These are phyloP conservation scores for Actinemys pallida DNA, from an alignment of 2,113 vertebrate species.

Conservation along the genomic window DNA sequence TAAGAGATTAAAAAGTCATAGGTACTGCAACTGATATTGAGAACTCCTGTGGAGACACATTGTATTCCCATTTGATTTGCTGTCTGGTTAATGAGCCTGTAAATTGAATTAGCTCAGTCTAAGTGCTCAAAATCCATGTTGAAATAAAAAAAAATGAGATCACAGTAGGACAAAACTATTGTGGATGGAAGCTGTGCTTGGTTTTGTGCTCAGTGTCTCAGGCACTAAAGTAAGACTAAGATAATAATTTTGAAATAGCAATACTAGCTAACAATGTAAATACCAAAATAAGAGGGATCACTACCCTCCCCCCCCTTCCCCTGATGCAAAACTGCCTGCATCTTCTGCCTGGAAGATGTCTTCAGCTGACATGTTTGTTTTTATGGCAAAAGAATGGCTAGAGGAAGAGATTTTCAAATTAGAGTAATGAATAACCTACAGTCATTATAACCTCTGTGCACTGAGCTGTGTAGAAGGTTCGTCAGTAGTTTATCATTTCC, in stretches of 20 bases:
- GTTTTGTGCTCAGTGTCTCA: neutral
- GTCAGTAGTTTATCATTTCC: neutral
- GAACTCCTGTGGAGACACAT: neutral
- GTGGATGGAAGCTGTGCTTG: neutral
- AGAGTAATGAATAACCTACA: neutral
- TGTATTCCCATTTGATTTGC: conserved; percentile 48
- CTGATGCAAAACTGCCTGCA: neutral
- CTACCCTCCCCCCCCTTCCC: neutral
- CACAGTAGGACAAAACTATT: neutral
- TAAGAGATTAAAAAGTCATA: neutral
- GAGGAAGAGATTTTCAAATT: conserved; percentile 11
- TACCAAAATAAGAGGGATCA: neutral
- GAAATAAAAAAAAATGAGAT: conserved; percentile 38
- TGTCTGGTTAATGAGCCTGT: conserved; percentile 73
- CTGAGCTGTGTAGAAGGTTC: neutral
- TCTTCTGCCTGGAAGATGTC: neutral
- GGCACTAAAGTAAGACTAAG: conserved; percentile 19
- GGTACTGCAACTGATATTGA: neutral
- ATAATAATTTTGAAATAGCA: neutral
- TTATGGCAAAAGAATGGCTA: neutral
- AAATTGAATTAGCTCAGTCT: conserved; percentile 74
- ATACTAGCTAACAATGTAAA: neutral
- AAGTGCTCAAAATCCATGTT: conserved; percentile 28
- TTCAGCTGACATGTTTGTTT: neutral
- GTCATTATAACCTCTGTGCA: neutral